These are phyloP conservation scores for Campylomormyrus tamandua DNA, from an alignment of 2,113 vertebrate genomes.

Conservation along the genomic window DNA sequence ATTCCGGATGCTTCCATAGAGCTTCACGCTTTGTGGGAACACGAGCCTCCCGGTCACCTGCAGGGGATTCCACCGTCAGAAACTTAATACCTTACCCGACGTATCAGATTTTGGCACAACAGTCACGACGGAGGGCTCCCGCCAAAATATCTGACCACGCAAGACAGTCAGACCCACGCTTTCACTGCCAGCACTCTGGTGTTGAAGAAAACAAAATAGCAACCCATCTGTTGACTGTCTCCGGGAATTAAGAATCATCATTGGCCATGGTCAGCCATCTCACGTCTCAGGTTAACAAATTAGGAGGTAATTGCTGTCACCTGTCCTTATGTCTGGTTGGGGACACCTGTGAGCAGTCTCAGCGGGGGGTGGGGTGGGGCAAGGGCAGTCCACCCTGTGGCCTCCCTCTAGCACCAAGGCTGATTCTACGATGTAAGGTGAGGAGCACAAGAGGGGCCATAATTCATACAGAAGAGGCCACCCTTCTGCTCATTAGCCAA, in stretches of 20 bases:
- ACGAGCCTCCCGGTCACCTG: neutral
- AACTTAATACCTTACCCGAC: neutral
- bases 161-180: neutral
- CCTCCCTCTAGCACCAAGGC: neutral
- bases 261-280: neutral
- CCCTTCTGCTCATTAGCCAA: neutral
- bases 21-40: neutral
- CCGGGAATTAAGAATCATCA: neutral
- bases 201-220: neutral
- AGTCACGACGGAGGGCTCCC: neutral
- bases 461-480: neutral
- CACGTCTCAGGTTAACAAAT: neutral
- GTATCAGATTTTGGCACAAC: neutral
- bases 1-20: neutral
- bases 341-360: neutral
- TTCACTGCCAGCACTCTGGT: no score
- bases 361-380: neutral
- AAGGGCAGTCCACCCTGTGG: neutral
- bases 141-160: neutral
- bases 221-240: conserved; percentile 10
- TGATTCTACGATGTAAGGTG: neutral
- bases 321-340: neutral
- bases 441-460: neutral
- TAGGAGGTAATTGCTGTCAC: neutral
- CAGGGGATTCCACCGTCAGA: neutral